Percentiles rank a stretch among this genome's conserved stretches.
phyloP scores from a whole-genome alignment of 2,888 invertebrate genomes.

The Cataglyphis livida region DNA sequence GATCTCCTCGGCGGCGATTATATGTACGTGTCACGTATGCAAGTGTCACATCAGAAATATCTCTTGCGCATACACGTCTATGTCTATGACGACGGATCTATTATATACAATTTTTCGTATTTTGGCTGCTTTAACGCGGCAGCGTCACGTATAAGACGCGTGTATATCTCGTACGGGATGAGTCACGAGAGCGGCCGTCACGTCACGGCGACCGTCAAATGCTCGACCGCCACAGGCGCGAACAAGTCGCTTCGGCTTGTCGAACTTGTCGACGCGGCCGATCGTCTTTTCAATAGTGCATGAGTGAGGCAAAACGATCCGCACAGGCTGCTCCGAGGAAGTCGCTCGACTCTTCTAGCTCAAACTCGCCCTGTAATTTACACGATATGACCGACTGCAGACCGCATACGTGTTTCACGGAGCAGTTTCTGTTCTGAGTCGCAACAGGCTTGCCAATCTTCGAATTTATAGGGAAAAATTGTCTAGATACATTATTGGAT shows the following conservation, averaged over 20 bases:
- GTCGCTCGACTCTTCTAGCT: neutral
- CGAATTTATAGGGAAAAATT: neutral
- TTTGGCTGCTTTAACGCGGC: neutral
- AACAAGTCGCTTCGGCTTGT: conserved; percentile 14
- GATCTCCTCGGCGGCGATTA: neutral
- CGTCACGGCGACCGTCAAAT: neutral
- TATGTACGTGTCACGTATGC: neutral
- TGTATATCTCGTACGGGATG: neutral
- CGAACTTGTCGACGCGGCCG: neutral
- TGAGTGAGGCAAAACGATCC: neutral
- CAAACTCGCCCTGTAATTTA: neutral
- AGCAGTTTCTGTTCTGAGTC: neutral
- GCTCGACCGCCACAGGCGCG: neutral
- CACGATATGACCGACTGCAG: neutral
- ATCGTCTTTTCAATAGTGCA: neutral
- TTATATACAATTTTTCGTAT: neutral
- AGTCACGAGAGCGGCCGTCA: conserved; percentile 27
- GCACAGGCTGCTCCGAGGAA: neutral
- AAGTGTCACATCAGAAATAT: conserved; percentile 24
- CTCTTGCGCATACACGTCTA: neutral
- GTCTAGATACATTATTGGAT: neutral
- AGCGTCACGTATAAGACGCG: neutral
- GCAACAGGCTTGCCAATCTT: neutral
- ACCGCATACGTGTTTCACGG: conserved; percentile 20
- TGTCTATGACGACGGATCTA: neutral